Base-by-base conservation (phyloP, 2,797 vertebrate genomes). In the Poeciliopsis turneri region DNA sequence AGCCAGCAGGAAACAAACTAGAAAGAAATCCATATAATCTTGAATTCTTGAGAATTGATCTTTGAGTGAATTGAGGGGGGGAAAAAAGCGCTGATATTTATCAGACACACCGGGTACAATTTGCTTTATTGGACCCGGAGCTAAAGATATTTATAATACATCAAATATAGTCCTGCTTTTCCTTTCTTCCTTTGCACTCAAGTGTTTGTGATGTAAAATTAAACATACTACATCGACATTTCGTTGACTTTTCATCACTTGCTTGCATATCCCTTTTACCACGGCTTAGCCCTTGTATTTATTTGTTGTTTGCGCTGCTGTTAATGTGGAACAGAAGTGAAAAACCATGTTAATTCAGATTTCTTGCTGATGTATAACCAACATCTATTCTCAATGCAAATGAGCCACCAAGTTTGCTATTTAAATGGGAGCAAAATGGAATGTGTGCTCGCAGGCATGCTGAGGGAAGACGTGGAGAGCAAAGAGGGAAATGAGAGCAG, bases 351-450 rank as follows among this genome's bases (percentile, higher is more conserved):
- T 83, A 81, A 79, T 79, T 47, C 76, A 76, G 84, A 85, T 89
- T 70, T 88, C 76, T 84, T 61, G 77, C 90, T 85, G 82, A 89
- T 86, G 81, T 87, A 87, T 89, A 91, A 90, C 89, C 88, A 90
- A 90, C 89, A 91, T 88, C 83, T 89, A 90, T 91, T 90, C 88
- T 86, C 87, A 88, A 87, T 92, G 92, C 92, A 93, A 94, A 95
- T 90, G 87, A 92, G 89, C 78, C 84, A 55, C 77, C 85, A 88
- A 85, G 80, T 92, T 94, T 87, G 80, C 84, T 81, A 45, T 88
- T 87, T 90, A 90, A 93, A 90, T 81, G 75, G 78, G 86, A 93
- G 90, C 89, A 92, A 84, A 91, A 86, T 86, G 85, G 86, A 86
- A 86, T 85, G 78, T 30, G 75, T 0, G 83, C 93, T 94, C 0